Evolutionary conservation across 92 coral and sea anemone species (phyloP).

Genomic region (Muricea muricata): DNA sequence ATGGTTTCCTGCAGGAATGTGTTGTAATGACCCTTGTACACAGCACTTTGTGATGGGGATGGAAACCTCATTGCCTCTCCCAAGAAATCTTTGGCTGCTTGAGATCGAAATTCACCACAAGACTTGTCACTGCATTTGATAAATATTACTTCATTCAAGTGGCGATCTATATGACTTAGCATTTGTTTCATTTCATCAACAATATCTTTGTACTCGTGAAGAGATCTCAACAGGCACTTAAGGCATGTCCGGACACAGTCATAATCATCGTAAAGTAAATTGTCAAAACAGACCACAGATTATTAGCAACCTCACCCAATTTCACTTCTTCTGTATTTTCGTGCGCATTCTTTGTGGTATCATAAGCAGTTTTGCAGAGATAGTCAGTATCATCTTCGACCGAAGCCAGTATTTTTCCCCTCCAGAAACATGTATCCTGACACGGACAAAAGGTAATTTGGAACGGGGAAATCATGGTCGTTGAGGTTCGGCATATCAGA

Average conservation of each 20-base stretch:
- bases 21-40: neutral
- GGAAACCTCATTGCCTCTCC: neutral
- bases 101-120: neutral
- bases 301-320: neutral
- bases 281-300: neutral
- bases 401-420: neutral
- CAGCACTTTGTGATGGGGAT: neutral
- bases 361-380: neutral
- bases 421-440: conserved; percentile 57
- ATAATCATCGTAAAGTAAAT: conserved; percentile 10
- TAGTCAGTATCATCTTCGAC: neutral
- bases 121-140: conserved; percentile 1
- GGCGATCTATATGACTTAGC: conserved; percentile 30
- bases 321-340: neutral
- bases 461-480: conserved; percentile 37
- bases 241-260: conserved; percentile 12
- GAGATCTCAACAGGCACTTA: conserved; percentile 32
- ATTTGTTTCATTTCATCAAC: conserved; percentile 13
- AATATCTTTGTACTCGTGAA: conserved; percentile 14
- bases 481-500: conserved; percentile 31
- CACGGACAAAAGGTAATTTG: conserved; percentile 44
- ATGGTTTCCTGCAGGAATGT: neutral
- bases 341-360: neutral
- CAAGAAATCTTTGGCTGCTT: conserved; percentile 6
- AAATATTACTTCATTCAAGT: neutral